Evolutionary conservation across 1,140 invertebrate species (phyloP).

Genomic region (Drosophila ironensis): DNA sequence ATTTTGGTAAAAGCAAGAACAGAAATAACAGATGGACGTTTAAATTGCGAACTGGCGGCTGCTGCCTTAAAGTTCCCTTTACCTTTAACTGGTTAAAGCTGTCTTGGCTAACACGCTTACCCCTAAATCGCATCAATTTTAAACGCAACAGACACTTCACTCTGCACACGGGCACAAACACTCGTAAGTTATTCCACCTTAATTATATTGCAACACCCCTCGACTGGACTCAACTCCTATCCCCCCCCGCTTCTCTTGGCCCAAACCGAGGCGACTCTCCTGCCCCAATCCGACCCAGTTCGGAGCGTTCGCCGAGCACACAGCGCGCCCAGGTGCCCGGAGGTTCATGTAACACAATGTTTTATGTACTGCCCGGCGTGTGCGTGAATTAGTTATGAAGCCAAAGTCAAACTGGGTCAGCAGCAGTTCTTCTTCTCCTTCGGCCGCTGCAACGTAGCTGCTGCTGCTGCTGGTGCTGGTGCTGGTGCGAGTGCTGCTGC

Average conservation of each 20-base stretch:
- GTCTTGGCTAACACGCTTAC: constrained; percentile 33
- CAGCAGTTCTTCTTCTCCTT: constrained; percentile 55
- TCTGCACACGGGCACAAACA: constrained; percentile 15
- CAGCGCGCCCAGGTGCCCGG: constrained; percentile 66
- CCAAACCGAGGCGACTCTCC: constrained; percentile 3
- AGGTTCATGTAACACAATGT: constrained; percentile 76
- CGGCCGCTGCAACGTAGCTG: constrained; percentile 19
- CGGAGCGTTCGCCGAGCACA: constrained; percentile 34
- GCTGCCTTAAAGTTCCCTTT: too few relatives aligned
- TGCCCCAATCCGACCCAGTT: constrained; percentile 38
- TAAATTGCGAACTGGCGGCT: too few relatives aligned
- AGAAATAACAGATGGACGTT: too few relatives aligned
- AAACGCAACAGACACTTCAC: constrained; percentile 59
- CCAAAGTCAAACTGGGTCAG: constrained; percentile 77
- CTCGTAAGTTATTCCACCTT: constrained; percentile 73
- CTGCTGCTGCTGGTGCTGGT: not conserved
- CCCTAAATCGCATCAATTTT: constrained; percentile 68
- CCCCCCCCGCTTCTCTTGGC: not conserved
- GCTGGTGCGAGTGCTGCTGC: constrained; percentile 32
- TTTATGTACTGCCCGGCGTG: constrained; percentile 67
- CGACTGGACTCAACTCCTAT: constrained; percentile 7
- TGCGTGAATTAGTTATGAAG: constrained; percentile 80
- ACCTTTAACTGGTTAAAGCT: constrained; percentile 23
- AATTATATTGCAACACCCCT: constrained; percentile 77
- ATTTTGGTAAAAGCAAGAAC: too few relatives aligned